Conservation (phyloP, 2,797 vertebrate genomes). For the Acrocephalus scirpaceus region DNA sequence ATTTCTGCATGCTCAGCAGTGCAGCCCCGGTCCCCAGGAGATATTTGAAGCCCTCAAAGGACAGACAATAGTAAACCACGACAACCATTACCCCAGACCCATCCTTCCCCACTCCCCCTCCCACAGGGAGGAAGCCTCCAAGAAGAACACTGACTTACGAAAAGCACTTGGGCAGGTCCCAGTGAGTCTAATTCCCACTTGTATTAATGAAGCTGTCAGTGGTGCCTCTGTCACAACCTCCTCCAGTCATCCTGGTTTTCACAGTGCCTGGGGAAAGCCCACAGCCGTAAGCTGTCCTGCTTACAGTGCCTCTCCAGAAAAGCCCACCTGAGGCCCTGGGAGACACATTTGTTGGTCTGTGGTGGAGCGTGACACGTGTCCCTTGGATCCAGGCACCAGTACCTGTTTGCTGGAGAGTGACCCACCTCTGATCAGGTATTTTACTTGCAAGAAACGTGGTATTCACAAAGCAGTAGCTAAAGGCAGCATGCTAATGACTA, state of each 20-base stretch:
- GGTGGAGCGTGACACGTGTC: not conserved
- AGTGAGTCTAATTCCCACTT: not conserved
- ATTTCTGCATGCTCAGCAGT: not conserved
- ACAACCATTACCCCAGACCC: not conserved
- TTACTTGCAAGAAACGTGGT: not conserved
- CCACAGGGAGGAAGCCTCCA: accelerated
- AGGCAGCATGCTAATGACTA: not conserved
- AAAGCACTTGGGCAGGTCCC: not conserved
- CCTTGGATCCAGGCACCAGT: not conserved
- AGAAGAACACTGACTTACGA: not conserved
- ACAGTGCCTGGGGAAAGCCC: not conserved
- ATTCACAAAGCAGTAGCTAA: not conserved
- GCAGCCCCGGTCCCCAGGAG: not conserved
- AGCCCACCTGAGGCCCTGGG: not conserved
- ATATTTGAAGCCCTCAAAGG: not conserved
- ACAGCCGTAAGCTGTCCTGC: accelerated
- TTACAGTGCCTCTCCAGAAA: not conserved
- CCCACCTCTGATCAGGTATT: not conserved
- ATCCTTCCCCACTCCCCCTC: not conserved
- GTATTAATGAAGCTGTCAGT: not conserved
- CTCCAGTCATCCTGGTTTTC: not conserved
- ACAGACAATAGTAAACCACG: not conserved
- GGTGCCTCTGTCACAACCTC: not conserved
- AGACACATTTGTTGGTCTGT: not conserved
- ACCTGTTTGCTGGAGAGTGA: not conserved